phyloP scores from a whole-genome alignment of 1,140 invertebrate species.

The Amyelois transitella region DNA sequence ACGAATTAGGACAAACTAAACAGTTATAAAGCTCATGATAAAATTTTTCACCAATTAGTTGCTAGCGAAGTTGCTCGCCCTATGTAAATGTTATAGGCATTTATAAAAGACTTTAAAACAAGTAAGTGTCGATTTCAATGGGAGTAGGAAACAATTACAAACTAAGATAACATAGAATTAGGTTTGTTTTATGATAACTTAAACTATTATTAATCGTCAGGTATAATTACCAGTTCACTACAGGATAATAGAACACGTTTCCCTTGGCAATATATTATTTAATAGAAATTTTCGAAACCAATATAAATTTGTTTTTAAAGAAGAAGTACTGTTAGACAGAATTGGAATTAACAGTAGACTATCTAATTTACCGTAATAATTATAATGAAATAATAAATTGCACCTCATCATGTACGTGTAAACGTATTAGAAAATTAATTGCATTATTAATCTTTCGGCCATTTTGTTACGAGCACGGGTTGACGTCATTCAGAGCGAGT shows the following conservation, averaged over 20 bases:
- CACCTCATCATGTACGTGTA: background rate
- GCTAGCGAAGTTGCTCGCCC: too few species aligned
- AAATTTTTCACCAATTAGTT: too few species aligned
- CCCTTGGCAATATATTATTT: too few species aligned
- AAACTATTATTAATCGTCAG: background rate
- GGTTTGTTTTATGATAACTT: background rate
- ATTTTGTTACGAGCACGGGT: background rate
- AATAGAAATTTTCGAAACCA: too few species aligned
- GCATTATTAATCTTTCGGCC: background rate
- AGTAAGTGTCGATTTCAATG: background rate
- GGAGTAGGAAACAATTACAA: background rate
- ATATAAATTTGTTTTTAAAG: conserved; percentile 2
- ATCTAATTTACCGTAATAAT: background rate
- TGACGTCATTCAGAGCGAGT: background rate
- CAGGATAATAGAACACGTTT: background rate
- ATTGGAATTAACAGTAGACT: too few species aligned
- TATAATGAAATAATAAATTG: background rate
- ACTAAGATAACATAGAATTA: background rate
- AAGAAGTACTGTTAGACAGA: too few species aligned
- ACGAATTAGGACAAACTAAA: too few species aligned
- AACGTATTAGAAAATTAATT: background rate
- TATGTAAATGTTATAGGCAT: too few species aligned
- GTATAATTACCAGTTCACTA: background rate
- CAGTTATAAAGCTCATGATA: too few species aligned
- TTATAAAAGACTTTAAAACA: background rate